Evolutionary conservation across 2,888 invertebrate species (phyloP), one percentile per base, ranked within the genome.

Genomic region (Vanessa cardui): DNA sequence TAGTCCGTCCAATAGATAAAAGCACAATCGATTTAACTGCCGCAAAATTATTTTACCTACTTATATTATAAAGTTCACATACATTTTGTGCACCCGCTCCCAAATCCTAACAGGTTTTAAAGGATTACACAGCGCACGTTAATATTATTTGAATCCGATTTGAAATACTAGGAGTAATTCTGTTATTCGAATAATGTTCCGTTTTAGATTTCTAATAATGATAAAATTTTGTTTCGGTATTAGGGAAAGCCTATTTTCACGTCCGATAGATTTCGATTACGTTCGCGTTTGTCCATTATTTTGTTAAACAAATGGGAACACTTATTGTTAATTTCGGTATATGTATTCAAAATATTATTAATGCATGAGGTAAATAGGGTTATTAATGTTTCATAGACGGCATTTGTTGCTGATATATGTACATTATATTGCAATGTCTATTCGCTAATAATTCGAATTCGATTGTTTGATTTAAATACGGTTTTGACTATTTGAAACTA

Each of bases 121-220:
- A 78, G 84, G 86, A 85, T 87, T 86, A 86, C 80, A 77, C 69
- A 69, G 74, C 79, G 80, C 80, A 80, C 83, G 81, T 83, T 85
- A 82, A 78, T 80, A 80, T 81, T 82, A 83, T 85, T 85, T 75
- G 78, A 79, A 80, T 83, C 80, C 77, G 78, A 78, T 82, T 81
- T 79, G 80, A 83, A 82, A 78, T 77, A 77, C 73, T 74, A 75
- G 70, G 73, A 69, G 76, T 73, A 75, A 77, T 78, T 73, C 71
- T 69, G 75, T 74, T 75, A 77, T 73, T 72, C 72, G 70, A 75
- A 76, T 77, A 76, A 74, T 73, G 73, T 73, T 73, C 65, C 73
- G 73, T 75, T 74, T 74, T 73, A 74, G 76, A 76, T 75, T 74
- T 77, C 76, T 77, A 76, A 76, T 73, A 74, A 76, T 71, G 74